phyloP scores from a whole-genome alignment of 2,797 vertebrate species.

The Adrianichthys oophorus region DNA sequence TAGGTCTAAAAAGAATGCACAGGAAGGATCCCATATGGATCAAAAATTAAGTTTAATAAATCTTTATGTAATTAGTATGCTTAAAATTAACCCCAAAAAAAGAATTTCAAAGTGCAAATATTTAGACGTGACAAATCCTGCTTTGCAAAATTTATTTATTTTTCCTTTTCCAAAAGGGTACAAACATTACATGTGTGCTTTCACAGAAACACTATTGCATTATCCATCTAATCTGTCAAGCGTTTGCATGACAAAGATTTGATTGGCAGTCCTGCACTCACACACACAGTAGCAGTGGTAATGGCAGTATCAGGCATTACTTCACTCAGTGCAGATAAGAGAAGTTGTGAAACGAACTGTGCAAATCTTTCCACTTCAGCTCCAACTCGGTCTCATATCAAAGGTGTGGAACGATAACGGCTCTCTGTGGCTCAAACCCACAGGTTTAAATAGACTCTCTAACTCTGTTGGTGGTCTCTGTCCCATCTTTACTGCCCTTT shows the following conservation, averaged over 20 bases:
- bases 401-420: slow-evolving; percentile 62
- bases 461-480: slow-evolving; percentile 66
- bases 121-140: too few relatives aligned
- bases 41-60: too few relatives aligned
- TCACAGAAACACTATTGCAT: background rate
- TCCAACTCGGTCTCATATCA: slow-evolving; percentile 68
- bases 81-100: too few relatives aligned
- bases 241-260: background rate
- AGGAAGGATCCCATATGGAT: too few relatives aligned
- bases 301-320: slow-evolving; percentile 50
- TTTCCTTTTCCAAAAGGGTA: too few relatives aligned
- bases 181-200: too few relatives aligned
- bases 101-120: too few relatives aligned
- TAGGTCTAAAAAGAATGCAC: too few relatives aligned
- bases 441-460: slow-evolving; percentile 42
- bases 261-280: slow-evolving; percentile 9
- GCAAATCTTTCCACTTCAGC: slow-evolving; percentile 71
- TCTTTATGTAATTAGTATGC: too few relatives aligned
- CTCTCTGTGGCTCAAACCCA: slow-evolving; percentile 26
- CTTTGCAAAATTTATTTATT: too few relatives aligned
- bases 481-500: slow-evolving; percentile 37
- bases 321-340: slow-evolving; percentile 62
- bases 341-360: slow-evolving; percentile 70
- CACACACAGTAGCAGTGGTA: slow-evolving; percentile 44
- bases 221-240: slow-evolving; percentile 1